Evolutionary conservation across 2,888 invertebrate genomes (phyloP).

Genomic region (Rhamnusium bicolor): DNA sequence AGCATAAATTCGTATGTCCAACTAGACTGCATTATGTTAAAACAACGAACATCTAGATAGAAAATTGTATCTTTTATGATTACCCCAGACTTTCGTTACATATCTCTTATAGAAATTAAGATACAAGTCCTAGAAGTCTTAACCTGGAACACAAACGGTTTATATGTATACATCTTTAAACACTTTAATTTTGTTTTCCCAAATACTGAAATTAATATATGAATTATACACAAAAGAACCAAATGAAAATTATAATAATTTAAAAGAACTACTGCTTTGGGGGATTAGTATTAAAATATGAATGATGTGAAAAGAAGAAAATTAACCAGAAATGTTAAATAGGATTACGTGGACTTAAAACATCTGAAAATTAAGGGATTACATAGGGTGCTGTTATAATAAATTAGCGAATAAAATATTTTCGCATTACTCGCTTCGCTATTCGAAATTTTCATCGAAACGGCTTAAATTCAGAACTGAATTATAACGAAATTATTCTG

Average conservation of each 20-base stretch:
- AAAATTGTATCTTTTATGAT: too few species aligned
- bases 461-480: neutral
- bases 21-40: too few species aligned
- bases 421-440: neutral
- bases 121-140: too few species aligned
- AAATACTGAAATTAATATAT: neutral
- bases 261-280: neutral
- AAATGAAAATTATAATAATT: neutral
- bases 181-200: too few species aligned
- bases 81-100: too few species aligned
- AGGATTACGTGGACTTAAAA: constrained; percentile 6
- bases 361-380: constrained; percentile 13
- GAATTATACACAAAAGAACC: neutral
- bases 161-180: too few species aligned
- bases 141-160: too few species aligned
- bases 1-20: too few species aligned
- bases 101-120: too few species aligned
- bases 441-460: neutral
- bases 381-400: neutral
- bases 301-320: constrained; percentile 13
- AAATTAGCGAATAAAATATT: constrained; percentile 15
- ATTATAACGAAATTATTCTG: neutral
- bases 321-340: constrained; percentile 13
- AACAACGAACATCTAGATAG: too few species aligned
- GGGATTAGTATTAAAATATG: constrained; percentile 3